These are phyloP conservation scores for human DNA, from an alignment of 2,113 vertebrate species.

Conservation along the genomic window DNA sequence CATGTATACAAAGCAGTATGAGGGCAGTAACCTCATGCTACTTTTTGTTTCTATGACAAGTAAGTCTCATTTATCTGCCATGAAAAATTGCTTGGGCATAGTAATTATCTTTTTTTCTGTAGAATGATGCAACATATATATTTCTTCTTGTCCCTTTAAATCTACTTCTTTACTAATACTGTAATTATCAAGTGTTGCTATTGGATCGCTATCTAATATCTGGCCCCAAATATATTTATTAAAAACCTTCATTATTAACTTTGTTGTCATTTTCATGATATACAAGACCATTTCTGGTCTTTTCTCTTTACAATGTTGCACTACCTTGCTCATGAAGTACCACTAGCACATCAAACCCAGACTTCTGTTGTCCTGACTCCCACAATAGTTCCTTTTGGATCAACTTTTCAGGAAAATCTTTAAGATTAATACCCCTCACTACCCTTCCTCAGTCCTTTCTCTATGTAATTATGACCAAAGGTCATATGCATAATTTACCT, in stretches of 20 bases:
- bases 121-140: background rate
- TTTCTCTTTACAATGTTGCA: background rate
- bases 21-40: background rate
- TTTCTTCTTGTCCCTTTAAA: background rate
- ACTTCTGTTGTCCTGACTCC: background rate
- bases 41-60: background rate
- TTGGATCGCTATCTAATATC: background rate
- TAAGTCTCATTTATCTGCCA: background rate
- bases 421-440: background rate
- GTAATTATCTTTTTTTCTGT: background rate
- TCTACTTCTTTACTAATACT: background rate
- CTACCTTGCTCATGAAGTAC: background rate
- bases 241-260: background rate
- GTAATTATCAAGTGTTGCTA: background rate
- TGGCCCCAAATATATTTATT: background rate
- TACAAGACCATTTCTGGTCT: background rate
- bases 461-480: rapidly evolving
- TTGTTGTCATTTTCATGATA: background rate
- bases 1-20: background rate
- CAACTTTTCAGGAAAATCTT: background rate
- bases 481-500: conserved; percentile 48
- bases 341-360: background rate
- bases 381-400: background rate
- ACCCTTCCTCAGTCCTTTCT: background rate
- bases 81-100: background rate